Base-by-base conservation (phyloP, 2,113 vertebrate genomes). In the Scartelaos histophorus region DNA sequence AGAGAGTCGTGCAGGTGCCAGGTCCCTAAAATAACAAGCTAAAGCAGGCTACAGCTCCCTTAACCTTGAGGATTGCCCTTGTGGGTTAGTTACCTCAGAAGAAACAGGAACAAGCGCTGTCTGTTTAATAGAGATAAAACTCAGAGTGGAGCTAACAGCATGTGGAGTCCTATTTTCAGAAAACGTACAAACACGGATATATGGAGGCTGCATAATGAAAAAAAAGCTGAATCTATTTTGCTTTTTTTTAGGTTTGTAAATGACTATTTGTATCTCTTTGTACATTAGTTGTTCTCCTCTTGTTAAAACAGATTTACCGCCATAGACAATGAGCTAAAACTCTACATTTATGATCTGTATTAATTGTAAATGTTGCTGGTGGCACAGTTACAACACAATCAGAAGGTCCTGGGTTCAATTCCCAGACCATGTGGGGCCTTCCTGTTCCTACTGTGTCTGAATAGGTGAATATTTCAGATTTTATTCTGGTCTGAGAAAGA, bases 21-120 rank as follows among this genome's bases (percentile, higher is more conserved):
- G 22, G 22, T 65, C 43, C 35, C 21, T 10, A 64, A 82, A 75
- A 74, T 69, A 69, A 24, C n/a, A 0, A 43, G 21, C 0, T 17
- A 38, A 19, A 62, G 25, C 13, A 34, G 17, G 29, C 13, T 35
- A 35, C 34, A 19, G 29, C 61, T 64, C 34, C 34, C 34, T 43
- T 64, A 64, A 64, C 61, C 61, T 64, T 64, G 61, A 64, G 29
- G 34, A n/a, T 35, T 43, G 61, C 35, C 61, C 61, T 64, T 64
- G 61, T 43, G 34, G 29, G 43, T 35, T 64, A 43, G 34, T 38
- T 64, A 64, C 61, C 34, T 38, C 61, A 12, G 34, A 64, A 64
- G 61, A 64, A 64, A 64, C 4, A 19, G 34, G 61, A 64, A 64
- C 61, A 64, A 29, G 1, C 10, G n/a, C 34, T 43, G 61, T 64